These are phyloP conservation scores for Drosophila tsacasi DNA, from an alignment of 1,140 invertebrate species.

Conservation along the genomic window DNA sequence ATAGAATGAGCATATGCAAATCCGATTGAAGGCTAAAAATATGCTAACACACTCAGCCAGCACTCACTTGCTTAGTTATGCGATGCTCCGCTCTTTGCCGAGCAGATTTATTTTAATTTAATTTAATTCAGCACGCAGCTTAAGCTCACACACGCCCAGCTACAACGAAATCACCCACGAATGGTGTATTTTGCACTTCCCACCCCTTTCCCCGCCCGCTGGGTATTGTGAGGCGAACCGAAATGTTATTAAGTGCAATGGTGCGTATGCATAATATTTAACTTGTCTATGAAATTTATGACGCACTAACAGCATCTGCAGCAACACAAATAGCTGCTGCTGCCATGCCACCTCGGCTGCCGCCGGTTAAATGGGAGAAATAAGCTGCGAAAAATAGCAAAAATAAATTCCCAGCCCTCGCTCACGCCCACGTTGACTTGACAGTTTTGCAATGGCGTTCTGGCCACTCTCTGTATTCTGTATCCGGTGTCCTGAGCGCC, in stretches of 20 bases:
- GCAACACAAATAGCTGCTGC: constrained; percentile 25
- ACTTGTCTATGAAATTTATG: constrained; percentile 62
- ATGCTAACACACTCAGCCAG: constrained; percentile 18
- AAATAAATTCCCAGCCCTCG: constrained; percentile 14
- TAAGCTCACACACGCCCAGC: constrained; percentile 21
- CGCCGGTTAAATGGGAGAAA: constrained; percentile 36
- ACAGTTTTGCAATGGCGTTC: constrained; percentile 49
- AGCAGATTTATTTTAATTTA: constrained; percentile 75
- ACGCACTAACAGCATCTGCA: constrained; percentile 39
- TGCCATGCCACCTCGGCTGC: neutral
- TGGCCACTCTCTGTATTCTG: constrained; percentile 15
- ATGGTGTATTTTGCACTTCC: neutral
- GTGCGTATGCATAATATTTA: constrained; percentile 76
- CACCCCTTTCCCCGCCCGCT: neutral
- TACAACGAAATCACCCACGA: neutral
- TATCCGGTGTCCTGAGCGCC: constrained; percentile 7
- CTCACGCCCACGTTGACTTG: constrained; percentile 46
- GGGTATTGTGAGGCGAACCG: constrained; percentile 35
- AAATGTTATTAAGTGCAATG: constrained; percentile 74
- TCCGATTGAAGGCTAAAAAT: constrained; percentile 33
- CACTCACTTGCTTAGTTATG: constrained; percentile 30
- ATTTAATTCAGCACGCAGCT: constrained; percentile 58
- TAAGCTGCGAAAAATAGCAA: constrained; percentile 38
- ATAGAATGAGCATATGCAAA: constrained; percentile 36
- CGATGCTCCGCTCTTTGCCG: constrained; percentile 16